Evolutionary conservation across 2,888 invertebrate species (phyloP).

Genomic region (Drosophila algonquin): DNA sequence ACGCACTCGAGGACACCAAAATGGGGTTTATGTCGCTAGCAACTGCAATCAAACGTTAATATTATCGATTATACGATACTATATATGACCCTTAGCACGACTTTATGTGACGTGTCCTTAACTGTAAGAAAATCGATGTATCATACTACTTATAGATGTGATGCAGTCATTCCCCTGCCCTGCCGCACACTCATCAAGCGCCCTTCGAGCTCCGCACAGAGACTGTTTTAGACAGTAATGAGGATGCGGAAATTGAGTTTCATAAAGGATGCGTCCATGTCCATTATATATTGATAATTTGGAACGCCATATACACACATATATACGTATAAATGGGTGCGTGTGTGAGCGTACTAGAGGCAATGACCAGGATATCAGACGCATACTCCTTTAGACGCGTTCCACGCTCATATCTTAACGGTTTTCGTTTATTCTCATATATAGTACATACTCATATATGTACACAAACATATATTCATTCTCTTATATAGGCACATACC

Average conservation of each 20-base stretch:
- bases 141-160: too few species aligned
- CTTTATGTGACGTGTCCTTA: too few species aligned
- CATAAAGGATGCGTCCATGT: constrained; percentile 71
- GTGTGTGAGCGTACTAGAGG: background rate
- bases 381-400: background rate
- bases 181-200: background rate
- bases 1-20: too few species aligned
- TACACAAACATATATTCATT: constrained; percentile 9
- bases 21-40: too few species aligned
- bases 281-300: constrained; percentile 52
- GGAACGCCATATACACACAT: background rate
- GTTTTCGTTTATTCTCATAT: constrained; percentile 54
- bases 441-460: constrained; percentile 10
- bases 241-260: constrained; percentile 69
- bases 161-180: background rate
- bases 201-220: constrained; percentile 27
- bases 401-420: constrained; percentile 64
- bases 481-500: constrained; percentile 8
- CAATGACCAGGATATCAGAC: constrained; percentile 26
- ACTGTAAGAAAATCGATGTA: too few species aligned
- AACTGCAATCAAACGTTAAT: too few species aligned
- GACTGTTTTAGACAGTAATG: constrained; percentile 33
- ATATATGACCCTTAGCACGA: too few species aligned
- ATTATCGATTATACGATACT: too few species aligned
- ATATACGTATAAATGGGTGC: background rate